Evolutionary conservation across 2,797 vertebrate species (phyloP).

Genomic region (Numenius phaeopus): DNA sequence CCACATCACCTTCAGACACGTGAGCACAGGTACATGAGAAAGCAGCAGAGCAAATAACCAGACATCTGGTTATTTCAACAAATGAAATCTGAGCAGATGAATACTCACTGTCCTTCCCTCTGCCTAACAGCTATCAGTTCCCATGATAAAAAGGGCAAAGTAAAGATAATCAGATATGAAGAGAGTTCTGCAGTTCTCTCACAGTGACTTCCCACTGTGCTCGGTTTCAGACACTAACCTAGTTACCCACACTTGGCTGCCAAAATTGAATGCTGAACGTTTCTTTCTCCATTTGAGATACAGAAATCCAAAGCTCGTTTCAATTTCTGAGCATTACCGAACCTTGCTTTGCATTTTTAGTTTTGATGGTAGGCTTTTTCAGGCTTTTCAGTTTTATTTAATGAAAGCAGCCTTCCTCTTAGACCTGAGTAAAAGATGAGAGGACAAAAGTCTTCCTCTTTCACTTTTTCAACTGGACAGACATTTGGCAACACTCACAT

Average conservation of each 20-base stretch:
- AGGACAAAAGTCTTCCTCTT: neutral
- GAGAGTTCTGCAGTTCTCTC: neutral
- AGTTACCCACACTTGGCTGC: neutral
- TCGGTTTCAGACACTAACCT: neutral
- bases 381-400: neutral
- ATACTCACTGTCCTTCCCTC: neutral
- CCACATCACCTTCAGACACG: neutral
- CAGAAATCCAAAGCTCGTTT: neutral
- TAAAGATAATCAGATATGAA: fast-evolving
- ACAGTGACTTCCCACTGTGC: no score
- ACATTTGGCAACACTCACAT: neutral
- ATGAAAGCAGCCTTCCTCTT: conserved; percentile 2
- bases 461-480: neutral
- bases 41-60: neutral
- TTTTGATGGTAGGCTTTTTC: neutral
- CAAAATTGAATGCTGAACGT: neutral
- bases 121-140: neutral
- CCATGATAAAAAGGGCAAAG: neutral
- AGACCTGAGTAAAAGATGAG: conserved; percentile 7
- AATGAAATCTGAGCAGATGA: neutral
- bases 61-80: neutral
- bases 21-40: fast-evolving
- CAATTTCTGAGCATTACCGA: neutral
- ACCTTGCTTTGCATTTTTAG: neutral
- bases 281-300: neutral